Evolutionary conservation across 2,888 invertebrate genomes (phyloP), one percentile per base, ranked within the genome.

Genomic region (Callyntrura guangdongensis): DNA sequence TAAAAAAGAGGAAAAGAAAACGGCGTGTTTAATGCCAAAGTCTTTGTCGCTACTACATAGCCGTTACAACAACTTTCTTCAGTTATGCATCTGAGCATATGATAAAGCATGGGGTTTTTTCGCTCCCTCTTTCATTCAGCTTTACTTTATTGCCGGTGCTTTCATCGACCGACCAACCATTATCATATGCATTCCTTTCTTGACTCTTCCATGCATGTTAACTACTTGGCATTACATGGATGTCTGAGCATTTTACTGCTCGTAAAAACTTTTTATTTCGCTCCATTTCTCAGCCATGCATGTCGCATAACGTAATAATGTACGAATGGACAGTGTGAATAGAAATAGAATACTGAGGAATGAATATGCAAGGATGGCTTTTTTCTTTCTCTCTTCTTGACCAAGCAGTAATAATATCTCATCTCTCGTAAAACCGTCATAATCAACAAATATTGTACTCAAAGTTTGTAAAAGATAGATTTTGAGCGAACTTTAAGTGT

Each of bases 251-350:
- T 87, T 87, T 81, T 81, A 87, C 87, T 87, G 87, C 81, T 87
- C 87, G 79, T 87, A 87, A 87, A 87, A 87, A 69, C 81, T 87
- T 87, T 87, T 69, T 81, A 81, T 81, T 86, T 79, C 86, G 86
- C 86, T 86, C 86, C 79, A 86, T 86, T 81, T 81, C 67, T 79
- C 81, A 69, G 53, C 36, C 59, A 86, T 87, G 81, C 81, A 81
- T 87, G 81, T 87, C 67, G 61, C 81, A 56, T 79, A 67, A 86
- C 72, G 36, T 72, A 72, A 85, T 72, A 25, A 69, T 69, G 12
- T 27, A 12, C 27, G 2, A 27, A 17, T 12, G 25, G 14, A 12
- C 20, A 6, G 17, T 64, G 4, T 5, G 25, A 9, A 5, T 64
- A 25, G 25, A 14, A 17, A 20, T 59, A 0, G 3, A 59, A 59